These are phyloP conservation scores for Nannospalax galili DNA, from an alignment of 2,113 vertebrate genomes.

Conservation along the genomic window DNA sequence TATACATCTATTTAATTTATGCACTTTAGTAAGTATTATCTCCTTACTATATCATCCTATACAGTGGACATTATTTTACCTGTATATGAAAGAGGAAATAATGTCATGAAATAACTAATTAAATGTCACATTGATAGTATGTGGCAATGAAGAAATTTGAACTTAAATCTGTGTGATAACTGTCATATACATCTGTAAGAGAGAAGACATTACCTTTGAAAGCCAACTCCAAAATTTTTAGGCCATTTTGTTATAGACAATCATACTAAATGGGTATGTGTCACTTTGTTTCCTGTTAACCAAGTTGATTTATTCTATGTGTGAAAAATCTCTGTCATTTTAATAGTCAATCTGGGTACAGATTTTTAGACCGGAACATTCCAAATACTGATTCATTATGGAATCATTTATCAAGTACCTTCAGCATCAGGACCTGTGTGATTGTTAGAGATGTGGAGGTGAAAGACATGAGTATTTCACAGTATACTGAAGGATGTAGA, in stretches of 20 bases:
- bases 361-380: background rate
- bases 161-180: background rate
- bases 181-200: background rate
- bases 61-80: background rate
- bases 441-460: background rate
- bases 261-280: background rate
- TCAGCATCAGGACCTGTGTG: background rate
- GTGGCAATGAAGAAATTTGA: constrained; percentile 39
- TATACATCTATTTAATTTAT: background rate
- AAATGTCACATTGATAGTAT: background rate
- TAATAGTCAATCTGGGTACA: background rate
- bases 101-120: constrained; percentile 17
- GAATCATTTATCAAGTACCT: background rate
- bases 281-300: constrained; percentile 11
- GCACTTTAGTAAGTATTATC: background rate
- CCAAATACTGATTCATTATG: background rate
- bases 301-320: background rate
- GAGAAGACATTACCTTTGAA: constrained; percentile 22
- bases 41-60: background rate
- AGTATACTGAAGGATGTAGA: background rate
- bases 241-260: constrained; percentile 36
- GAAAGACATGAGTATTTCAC: background rate
- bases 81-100: background rate
- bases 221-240: constrained; percentile 21
- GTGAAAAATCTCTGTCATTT: background rate